Conservation (phyloP, 2,888 invertebrate species). For the Macrosoma leucophasiata region DNA sequence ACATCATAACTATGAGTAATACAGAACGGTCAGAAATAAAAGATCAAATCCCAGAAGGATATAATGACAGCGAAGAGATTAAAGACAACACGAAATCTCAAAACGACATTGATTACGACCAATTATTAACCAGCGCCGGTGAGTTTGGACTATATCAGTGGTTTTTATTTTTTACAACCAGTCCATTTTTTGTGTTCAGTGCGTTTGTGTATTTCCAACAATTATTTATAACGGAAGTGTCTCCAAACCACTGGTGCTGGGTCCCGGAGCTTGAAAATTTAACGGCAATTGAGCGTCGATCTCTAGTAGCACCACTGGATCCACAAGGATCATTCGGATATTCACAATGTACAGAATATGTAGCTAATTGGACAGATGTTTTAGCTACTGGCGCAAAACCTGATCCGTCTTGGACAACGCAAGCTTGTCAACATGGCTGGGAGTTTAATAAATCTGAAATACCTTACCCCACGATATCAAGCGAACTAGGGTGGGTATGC, state of each 20-base stretch:
- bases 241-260: constrained; percentile 53
- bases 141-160: constrained; percentile 49
- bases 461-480: constrained; percentile 50
- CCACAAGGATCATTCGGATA: constrained; percentile 38
- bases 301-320: constrained; percentile 42
- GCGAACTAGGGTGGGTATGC: constrained; percentile 55
- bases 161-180: constrained; percentile 39
- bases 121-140: constrained; percentile 44
- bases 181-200: constrained; percentile 48
- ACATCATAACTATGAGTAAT: too few species aligned
- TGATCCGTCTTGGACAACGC: constrained; percentile 35
- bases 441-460: constrained; percentile 54
- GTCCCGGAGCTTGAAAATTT: constrained; percentile 48
- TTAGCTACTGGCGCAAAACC: constrained; percentile 30
- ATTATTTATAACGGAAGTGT: constrained; percentile 47
- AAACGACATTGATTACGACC: constrained; percentile 41
- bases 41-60: too few species aligned
- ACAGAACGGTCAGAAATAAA: too few species aligned
- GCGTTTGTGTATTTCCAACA: constrained; percentile 47
- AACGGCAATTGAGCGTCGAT: constrained; percentile 38
- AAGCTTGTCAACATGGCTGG: constrained; percentile 47
- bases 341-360: constrained; percentile 44
- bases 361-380: constrained; percentile 47
- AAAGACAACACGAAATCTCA: too few species aligned
- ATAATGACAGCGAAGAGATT: too few species aligned